These are phyloP conservation scores for Macroglossus sobrinus DNA, from an alignment of 2,113 vertebrate genomes.

Conservation along the genomic window DNA sequence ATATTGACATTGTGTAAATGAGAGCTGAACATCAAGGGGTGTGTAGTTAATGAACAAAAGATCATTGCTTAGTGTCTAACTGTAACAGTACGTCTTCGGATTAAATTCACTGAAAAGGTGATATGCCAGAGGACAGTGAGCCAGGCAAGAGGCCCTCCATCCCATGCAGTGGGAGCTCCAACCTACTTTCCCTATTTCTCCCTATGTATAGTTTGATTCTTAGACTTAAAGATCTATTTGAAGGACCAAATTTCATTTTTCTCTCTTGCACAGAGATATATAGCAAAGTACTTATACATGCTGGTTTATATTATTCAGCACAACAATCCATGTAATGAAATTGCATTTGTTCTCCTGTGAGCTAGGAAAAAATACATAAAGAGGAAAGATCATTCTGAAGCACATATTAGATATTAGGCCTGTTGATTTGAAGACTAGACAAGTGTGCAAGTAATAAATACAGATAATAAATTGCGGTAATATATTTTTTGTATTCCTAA, in stretches of 20 bases:
- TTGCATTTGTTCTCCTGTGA: neutral
- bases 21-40: constrained; percentile 30
- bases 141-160: neutral
- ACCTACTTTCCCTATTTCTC: neutral
- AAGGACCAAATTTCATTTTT: neutral
- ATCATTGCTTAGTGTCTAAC: neutral
- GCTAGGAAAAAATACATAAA: neutral
- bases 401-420: neutral
- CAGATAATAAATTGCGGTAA: neutral
- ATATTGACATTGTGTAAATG: constrained; percentile 68
- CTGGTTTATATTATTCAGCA: neutral
- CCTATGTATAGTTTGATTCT: neutral
- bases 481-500: neutral
- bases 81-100: neutral
- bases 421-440: neutral
- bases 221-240: neutral
- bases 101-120: neutral
- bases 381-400: neutral
- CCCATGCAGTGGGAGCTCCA: rapidly evolving
- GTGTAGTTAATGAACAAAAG: constrained; percentile 57
- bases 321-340: neutral
- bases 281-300: neutral
- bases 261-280: neutral
- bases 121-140: neutral
- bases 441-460: neutral